phyloP scores from a whole-genome alignment of 1,140 invertebrate species.

The Drosophila lacteicornis region DNA sequence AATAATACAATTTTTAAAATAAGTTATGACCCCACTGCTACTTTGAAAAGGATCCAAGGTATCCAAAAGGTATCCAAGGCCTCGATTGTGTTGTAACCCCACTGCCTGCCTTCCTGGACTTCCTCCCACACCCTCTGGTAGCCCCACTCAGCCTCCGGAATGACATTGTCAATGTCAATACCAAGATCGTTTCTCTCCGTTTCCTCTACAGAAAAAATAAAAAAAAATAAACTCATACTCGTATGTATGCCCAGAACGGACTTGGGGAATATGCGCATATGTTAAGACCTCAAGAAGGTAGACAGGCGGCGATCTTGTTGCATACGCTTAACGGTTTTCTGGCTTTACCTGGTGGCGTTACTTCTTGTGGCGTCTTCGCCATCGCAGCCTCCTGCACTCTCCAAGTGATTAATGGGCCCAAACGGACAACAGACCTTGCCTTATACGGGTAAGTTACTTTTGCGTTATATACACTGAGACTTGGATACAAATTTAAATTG shows the following conservation, averaged over 20 bases:
- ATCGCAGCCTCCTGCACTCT: constrained; percentile 5
- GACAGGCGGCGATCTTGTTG: constrained; percentile 48
- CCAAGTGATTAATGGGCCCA: constrained; percentile 49
- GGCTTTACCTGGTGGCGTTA: constrained; percentile 62
- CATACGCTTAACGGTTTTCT: constrained; percentile 72
- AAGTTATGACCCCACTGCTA: too few species aligned
- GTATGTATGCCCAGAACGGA: background rate
- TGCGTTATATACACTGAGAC: constrained; percentile 9
- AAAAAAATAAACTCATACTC: background rate
- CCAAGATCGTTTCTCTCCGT: constrained; percentile 46
- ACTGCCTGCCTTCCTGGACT: background rate
- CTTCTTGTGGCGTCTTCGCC: constrained; percentile 8
- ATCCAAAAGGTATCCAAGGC: background rate
- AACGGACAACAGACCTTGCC: constrained; percentile 45
- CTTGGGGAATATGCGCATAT: constrained; percentile 67
- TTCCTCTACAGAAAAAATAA: constrained; percentile 11
- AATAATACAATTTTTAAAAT: too few species aligned
- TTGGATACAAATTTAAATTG: background rate
- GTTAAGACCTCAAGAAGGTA: constrained; percentile 51
- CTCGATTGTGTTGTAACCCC: background rate
- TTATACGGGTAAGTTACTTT: constrained; percentile 39
- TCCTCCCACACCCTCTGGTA: constrained; percentile 1
- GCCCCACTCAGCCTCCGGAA: constrained; percentile 11
- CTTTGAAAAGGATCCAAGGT: background rate
- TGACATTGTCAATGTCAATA: constrained; percentile 80